phyloP scores from a whole-genome alignment of 2,797 vertebrate species.

The Tarsius wallacei region DNA sequence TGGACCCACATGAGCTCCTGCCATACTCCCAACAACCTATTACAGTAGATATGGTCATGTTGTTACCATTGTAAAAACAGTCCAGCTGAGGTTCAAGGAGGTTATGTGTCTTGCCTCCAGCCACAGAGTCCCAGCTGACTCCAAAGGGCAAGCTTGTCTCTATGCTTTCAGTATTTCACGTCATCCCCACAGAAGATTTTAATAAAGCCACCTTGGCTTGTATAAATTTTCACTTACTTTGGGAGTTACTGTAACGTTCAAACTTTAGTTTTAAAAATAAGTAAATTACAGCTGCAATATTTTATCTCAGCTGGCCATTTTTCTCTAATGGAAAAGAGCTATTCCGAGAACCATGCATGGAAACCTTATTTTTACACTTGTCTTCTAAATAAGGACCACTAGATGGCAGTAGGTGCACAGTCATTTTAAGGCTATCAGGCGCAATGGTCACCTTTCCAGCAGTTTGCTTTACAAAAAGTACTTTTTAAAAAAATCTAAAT shows the following conservation, averaged over 20 bases:
- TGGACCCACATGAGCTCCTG: accelerated
- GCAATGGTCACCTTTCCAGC: neutral
- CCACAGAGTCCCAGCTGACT: neutral
- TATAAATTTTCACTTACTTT: neutral
- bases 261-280: neutral
- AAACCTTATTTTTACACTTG: neutral
- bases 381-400: neutral
- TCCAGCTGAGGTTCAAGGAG: neutral
- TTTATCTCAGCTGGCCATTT: neutral
- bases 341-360: accelerated
- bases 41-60: neutral
- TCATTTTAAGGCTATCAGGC: neutral
- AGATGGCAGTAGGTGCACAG: conserved; percentile 68
- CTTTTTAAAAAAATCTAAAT: neutral
- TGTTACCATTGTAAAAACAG: neutral
- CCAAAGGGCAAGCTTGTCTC: neutral
- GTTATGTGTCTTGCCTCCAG: neutral
- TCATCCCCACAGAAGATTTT: neutral
- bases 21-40: neutral
- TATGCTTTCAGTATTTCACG: accelerated
- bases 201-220: neutral
- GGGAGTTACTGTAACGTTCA: neutral
- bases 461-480: neutral
- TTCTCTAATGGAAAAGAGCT: neutral
- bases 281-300: neutral